Evolutionary conservation across 2,113 vertebrate genomes (phyloP).

Genomic region (Pomatostomus ruficeps): DNA sequence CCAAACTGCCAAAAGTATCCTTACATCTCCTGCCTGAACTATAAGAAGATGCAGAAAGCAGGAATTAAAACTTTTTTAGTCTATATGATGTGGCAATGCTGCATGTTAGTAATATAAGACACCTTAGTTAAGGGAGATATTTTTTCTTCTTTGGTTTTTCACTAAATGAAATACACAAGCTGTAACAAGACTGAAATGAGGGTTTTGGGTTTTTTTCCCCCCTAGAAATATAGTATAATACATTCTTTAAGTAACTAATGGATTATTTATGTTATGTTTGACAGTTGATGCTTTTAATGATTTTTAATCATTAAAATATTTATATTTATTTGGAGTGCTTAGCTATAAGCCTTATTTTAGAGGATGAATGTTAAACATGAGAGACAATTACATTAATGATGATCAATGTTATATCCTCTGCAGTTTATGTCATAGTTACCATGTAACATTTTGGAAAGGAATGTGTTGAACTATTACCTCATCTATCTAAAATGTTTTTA

Average conservation of each 20-base stretch:
- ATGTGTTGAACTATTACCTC: slow-evolving; percentile 63
- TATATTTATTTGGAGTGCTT: not conserved
- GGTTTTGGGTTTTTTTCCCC: not conserved
- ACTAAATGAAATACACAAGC: not conserved
- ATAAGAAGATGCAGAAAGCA: not conserved
- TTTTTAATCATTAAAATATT: too few species aligned
- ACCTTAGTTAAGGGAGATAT: not conserved
- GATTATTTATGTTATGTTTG: not conserved
- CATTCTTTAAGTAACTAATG: not conserved
- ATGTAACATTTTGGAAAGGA: slow-evolving; percentile 50
- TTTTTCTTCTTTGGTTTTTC: not conserved
- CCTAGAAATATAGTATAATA: not conserved
- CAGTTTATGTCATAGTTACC: not conserved
- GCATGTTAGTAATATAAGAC: not conserved
- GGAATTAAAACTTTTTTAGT: not conserved
- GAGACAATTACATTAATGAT: not conserved
- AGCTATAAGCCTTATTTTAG: not conserved
- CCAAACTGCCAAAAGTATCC: not conserved
- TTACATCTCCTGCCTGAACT: not conserved
- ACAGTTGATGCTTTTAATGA: not conserved
- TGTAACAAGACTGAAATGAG: not conserved
- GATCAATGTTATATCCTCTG: not conserved
- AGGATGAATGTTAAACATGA: not conserved
- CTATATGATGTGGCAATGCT: not conserved
- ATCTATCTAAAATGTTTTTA: slow-evolving; percentile 70